Evolutionary conservation across 2,113 vertebrate species (phyloP), one percentile per base, ranked within the genome.

Genomic region (Peucedramus taeniatus): DNA sequence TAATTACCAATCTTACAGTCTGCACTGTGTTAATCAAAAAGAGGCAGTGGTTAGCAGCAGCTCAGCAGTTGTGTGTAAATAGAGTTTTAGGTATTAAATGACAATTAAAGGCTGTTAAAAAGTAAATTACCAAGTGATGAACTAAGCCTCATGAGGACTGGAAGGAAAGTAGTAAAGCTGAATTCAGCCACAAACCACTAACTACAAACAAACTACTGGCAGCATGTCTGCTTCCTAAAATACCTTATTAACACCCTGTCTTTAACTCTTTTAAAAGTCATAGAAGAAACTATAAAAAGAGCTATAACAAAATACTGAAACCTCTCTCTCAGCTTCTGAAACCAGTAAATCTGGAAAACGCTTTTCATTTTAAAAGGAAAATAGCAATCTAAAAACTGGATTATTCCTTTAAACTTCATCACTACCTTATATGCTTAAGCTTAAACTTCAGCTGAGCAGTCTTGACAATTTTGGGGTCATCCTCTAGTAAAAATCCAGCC

Each of bases 111-210:
- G 40, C 39, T 92, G 83, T 89, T 92, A 75, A 82, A 87, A 84
- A 93, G 39, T 86, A 69, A 81, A 87, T 74, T 83, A 70, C 59
- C 61, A 72, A 90, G 59, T 39, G 35, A 71, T 75, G 51, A 95
- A 66, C 59, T 90, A 39, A 77, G 27, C 30, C 64, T 78, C 39
- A n/a, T 39, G 65, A 64, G 72, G 24, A 6, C 24, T 87, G 35
- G 56, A 83, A 83, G 79, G 47, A 82, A 81, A 91, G 90, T 19
- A 75, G 45, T 72, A 90, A 91, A 60, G 37, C 27, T 72, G 49
- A 56, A 27, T 80, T 94, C 54, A 94, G 65, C 45, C 80, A 64
- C 79, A 96, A 87, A 95, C 89, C 75, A 30, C 95, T 85, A 86
- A 81, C 66, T 89, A 44, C 75, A 78, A 96, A 88, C 49, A 60